Evolutionary conservation across 2,113 vertebrate species (phyloP).

Genomic region (Osmerus eperlanus): DNA sequence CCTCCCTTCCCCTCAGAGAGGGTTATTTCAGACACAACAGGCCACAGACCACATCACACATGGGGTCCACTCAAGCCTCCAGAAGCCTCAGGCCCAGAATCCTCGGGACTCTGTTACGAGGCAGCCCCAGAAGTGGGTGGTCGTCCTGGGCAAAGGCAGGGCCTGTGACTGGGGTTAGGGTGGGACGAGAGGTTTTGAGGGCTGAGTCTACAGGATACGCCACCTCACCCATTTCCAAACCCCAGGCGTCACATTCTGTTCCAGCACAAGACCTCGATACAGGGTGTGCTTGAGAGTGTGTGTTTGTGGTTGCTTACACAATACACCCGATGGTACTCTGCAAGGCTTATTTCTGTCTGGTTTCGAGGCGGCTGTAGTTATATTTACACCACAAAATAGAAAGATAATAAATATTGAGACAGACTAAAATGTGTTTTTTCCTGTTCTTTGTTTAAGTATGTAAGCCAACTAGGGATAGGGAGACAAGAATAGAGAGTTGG

Average conservation of each 20-base stretch:
- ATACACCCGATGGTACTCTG: conserved; percentile 61
- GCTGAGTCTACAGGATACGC: conserved; percentile 38
- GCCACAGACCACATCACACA: conserved; percentile 69
- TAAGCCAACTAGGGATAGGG: conserved; percentile 16
- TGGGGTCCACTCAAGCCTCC: conserved; percentile 54
- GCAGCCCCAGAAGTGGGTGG: conserved; percentile 69
- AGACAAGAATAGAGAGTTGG: conserved; percentile 6
- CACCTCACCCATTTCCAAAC: conserved; percentile 40
- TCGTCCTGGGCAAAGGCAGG: conserved; percentile 43
- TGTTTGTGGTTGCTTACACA: conserved; percentile 56
- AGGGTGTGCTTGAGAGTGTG: conserved; percentile 18
- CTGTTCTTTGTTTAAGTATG: conserved; percentile 54
- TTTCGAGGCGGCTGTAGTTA: conserved; percentile 57
- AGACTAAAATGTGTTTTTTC: conserved; percentile 57
- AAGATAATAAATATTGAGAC: conserved; percentile 65
- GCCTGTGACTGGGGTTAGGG: conserved; percentile 50
- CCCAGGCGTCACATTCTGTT: conserved; percentile 38
- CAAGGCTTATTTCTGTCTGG: conserved; percentile 67
- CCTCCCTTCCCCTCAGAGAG: conserved; percentile 59
- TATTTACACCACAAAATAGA: conserved; percentile 70
- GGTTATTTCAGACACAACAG: conserved; percentile 67
- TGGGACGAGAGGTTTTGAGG: conserved; percentile 49
- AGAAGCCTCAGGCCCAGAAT: conserved; percentile 54
- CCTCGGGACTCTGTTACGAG: conserved; percentile 57
- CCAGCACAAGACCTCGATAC: conserved; percentile 38